Evolutionary conservation across 2,888 invertebrate genomes (phyloP).

Genomic region (Apocheima hispidaria): DNA sequence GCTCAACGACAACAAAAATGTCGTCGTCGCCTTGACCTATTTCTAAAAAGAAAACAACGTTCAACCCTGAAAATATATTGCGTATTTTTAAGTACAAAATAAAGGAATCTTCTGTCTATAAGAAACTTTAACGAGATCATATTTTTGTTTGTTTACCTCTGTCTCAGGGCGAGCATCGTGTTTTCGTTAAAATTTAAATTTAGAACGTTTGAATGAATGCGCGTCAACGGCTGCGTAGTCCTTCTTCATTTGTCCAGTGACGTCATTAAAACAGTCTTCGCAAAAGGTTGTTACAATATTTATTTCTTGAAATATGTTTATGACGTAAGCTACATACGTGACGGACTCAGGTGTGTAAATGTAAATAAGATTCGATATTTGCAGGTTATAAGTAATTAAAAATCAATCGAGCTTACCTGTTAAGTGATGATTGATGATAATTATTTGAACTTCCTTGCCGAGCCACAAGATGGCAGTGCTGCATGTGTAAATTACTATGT

Average conservation of each 20-base stretch:
- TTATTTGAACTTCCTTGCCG: too few species aligned
- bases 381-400: too few species aligned
- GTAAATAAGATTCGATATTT: slow-evolving; percentile 19
- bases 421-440: too few species aligned
- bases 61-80: slow-evolving; percentile 34
- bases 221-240: slow-evolving; percentile 44
- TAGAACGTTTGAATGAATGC: slow-evolving; percentile 51
- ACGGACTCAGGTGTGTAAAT: slow-evolving; percentile 31
- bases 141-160: slow-evolving; percentile 43
- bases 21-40: slow-evolving; percentile 48
- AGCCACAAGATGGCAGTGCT: too few species aligned
- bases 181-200: slow-evolving; percentile 46
- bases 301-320: slow-evolving; percentile 34
- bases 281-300: slow-evolving; percentile 32
- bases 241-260: slow-evolving; percentile 38
- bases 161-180: slow-evolving; percentile 43
- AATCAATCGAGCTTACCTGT: too few species aligned
- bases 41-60: slow-evolving; percentile 37
- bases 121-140: slow-evolving; percentile 28
- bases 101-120: slow-evolving; percentile 30
- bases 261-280: slow-evolving; percentile 34
- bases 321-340: slow-evolving; percentile 29
- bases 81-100: slow-evolving; percentile 25
- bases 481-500: too few species aligned
- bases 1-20: slow-evolving; percentile 34